phyloP scores from a whole-genome alignment of 2,797 vertebrate species.

The Hozukius guyotensis region DNA sequence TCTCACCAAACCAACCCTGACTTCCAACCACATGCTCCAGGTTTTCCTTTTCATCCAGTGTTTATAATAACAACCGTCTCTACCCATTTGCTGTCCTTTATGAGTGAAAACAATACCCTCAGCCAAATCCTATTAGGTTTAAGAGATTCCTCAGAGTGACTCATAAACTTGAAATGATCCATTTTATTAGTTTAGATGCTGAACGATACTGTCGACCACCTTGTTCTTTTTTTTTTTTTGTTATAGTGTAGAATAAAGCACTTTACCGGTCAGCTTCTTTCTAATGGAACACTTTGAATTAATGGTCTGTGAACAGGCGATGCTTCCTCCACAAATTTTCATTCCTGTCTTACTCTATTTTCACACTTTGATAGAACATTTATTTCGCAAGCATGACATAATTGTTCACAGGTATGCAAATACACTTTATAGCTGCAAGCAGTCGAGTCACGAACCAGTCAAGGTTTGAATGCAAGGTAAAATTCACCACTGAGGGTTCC shows the following conservation, averaged over 20 bases:
- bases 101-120: slow-evolving; percentile 2
- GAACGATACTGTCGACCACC: neutral
- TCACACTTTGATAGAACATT: neutral
- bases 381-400: neutral
- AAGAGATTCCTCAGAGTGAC: neutral
- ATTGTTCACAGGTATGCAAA: neutral
- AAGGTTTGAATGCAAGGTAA: neutral
- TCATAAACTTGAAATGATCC: slow-evolving; percentile 7
- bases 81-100: neutral
- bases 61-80: slow-evolving; percentile 1
- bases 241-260: neutral
- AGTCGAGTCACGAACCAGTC: neutral
- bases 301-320: neutral
- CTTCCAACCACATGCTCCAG: too few relatives aligned
- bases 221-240: neutral
- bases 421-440: neutral
- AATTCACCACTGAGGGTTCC: neutral
- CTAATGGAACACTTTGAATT: neutral
- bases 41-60: neutral
- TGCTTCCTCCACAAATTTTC: neutral
- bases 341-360: neutral
- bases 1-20: neutral
- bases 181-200: slow-evolving; percentile 2
- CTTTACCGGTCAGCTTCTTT: neutral
- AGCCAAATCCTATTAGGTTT: neutral